Base-by-base conservation (phyloP, 2,888 invertebrate genomes). In the Caradrina clavipalpis region DNA sequence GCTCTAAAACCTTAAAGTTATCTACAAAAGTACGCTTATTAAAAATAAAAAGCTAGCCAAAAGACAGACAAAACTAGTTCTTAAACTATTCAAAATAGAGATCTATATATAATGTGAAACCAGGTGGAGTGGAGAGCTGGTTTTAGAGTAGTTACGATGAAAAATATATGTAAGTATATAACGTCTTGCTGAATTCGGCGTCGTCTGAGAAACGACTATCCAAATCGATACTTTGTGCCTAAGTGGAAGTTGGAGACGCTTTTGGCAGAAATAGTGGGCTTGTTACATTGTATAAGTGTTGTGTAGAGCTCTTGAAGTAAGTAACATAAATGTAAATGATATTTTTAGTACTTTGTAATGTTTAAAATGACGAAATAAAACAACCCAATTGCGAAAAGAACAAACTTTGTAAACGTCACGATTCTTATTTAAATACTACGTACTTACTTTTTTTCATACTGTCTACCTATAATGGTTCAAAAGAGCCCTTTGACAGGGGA, bases 71-170 rank as follows among this genome's bases (percentile, higher is more conserved):
- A 75, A 69, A 81, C 75, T 72, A 71, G 70, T 73, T 73, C 53
- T 58, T 60, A 76, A 67, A 11, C 39, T 56, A 81, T 78, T 82
- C 65, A 53, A 73, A 78, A 81, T 67, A 73, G 61, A 63, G 64
- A 72, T 79, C 71, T 78, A 73, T 80, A 76, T 78, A 73, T 80
- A 76, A 76, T 72, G n/a, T 53, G 56, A 45, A 45, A 69, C 66
- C 84, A 85, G 84, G 76, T 83, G 85, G 62, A n/a, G 66, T 45
- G 51, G 50, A 64, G 58, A 65, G 65, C 71, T 73, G 71, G 56
- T 78, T 72, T 62, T 77, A 78, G 73, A 69, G 50, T 61, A 62
- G 66, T 66, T 78, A 66, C 60, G 56, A 80, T 69, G 68, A 74
- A 73, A 80, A 70, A 80, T 68, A 55, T 68, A 45, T 45, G 42